Evolutionary conservation across 2,888 invertebrate genomes (phyloP).

Genomic region (Tetanocera ferruginea): DNA sequence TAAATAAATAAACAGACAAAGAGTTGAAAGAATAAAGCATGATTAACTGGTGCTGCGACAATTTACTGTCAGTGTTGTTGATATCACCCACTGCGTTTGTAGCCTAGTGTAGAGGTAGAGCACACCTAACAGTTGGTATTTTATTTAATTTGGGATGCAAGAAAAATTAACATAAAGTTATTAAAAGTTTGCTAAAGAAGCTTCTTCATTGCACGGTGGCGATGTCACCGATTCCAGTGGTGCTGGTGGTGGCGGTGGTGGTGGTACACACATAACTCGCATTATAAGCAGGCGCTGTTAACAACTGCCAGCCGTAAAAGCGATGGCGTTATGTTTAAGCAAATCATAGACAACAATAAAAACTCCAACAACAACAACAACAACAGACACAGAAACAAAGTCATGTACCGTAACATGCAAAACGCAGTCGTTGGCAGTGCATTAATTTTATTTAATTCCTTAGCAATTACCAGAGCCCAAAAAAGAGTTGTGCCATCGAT

Average conservation of each 20-base stretch:
- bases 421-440: conserved; percentile 35
- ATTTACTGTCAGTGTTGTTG: not conserved
- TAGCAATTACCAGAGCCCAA: conserved; percentile 21
- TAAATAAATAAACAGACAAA: too few relatives aligned
- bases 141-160: not conserved
- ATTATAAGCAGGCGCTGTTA: conserved; percentile 29
- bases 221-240: conserved; percentile 28
- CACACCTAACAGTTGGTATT: not conserved
- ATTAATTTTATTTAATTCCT: conserved; percentile 36
- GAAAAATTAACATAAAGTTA: not conserved
- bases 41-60: too few relatives aligned
- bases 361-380: conserved; percentile 24
- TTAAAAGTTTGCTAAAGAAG: not conserved
- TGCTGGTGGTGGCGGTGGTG: not conserved
- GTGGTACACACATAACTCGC: conserved; percentile 21
- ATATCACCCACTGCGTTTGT: not conserved
- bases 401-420: conserved; percentile 13
- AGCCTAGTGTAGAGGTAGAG: not conserved
- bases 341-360: conserved; percentile 46
- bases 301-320: conserved; percentile 5
- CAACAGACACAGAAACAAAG: conserved; percentile 17
- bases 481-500: conserved; percentile 34
- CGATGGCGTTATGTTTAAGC: conserved; percentile 35
- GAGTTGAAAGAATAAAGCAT: too few relatives aligned
- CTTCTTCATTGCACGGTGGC: not conserved